A percentile compares a stretch with the other conserved stretches of the same genome.
Evolutionary conservation across 2,888 invertebrate species (phyloP).

Genomic region (Opisthograptis luteolata): DNA sequence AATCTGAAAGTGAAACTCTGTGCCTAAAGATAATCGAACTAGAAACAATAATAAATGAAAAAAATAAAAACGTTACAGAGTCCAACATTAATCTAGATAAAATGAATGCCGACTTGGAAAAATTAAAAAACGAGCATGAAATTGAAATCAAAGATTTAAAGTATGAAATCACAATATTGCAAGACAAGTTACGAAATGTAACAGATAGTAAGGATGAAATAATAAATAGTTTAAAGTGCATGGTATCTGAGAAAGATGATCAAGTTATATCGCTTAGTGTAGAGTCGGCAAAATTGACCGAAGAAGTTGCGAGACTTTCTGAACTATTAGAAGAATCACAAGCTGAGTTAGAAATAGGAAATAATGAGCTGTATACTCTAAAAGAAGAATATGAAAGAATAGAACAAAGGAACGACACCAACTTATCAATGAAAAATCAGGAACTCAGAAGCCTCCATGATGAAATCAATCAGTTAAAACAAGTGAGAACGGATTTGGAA

Average conservation of each 20-base stretch:
- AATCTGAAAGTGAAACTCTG: constrained; percentile 43
- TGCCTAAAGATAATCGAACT: constrained; percentile 45
- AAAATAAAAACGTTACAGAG: constrained; percentile 46
- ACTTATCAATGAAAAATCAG: constrained; percentile 58
- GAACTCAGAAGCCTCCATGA: constrained; percentile 59
- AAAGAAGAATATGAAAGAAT: constrained; percentile 62
- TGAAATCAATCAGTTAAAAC: constrained; percentile 50
- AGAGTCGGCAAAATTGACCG: constrained; percentile 63
- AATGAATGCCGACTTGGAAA: constrained; percentile 43
- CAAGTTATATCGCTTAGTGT: constrained; percentile 65
- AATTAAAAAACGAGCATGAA: constrained; percentile 70
- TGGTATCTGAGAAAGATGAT: constrained; percentile 62
- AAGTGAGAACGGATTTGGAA: constrained; percentile 42
- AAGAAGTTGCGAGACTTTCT: constrained; percentile 54
- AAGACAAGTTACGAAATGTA: constrained; percentile 71
- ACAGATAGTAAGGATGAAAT: constrained; percentile 61
- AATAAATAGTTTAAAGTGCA: constrained; percentile 56
- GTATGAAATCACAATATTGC: constrained; percentile 60
- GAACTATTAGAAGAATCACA: constrained; percentile 66
- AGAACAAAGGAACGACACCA: constrained; percentile 50
- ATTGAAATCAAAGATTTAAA: constrained; percentile 68
- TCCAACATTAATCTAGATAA: constrained; percentile 44
- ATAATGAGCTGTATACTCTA: constrained; percentile 59
- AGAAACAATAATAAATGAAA: constrained; percentile 42
- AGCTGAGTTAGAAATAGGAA: constrained; percentile 68